Base-by-base conservation (phyloP, 1,140 invertebrate species). In the Leptinotarsa defecta region DNA sequence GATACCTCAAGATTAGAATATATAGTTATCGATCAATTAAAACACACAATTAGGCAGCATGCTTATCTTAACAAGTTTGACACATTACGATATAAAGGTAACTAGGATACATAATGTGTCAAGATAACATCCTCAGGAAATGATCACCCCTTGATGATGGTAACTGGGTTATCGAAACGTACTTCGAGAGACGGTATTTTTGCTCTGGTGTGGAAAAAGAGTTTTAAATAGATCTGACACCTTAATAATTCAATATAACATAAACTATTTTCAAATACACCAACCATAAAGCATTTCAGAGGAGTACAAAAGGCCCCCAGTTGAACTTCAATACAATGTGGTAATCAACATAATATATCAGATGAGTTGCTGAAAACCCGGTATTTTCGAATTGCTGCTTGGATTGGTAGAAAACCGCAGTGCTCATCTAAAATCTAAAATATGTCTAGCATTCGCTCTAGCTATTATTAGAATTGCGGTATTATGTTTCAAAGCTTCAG, bases 391-490 rank as follows among this genome's bases (percentile, higher is more conserved):
- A 68, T 43, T 3, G n/a, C 27, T n/a, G 67, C 34, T 27, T 24
- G 19, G 19, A 43, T 48, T 68, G 43, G 67, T 19, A 68, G 43
- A 43, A 77, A 77, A 75, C 78, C 76, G 72, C 77, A 77, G 43
- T 75, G 63, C 74, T 74, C 72, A 68, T 68, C 67, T 68, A 48
- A 68, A 68, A 68, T 68, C 76, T 76, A 70, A 79, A 79, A 79
- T 79, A 78, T 79, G 76, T 79, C 74, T 79, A 79, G 75, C 68
- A 76, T 79, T 78, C 74, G 76, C 76, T 74, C 34, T 57, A 72
- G 74, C 76, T 75, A 79, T 78, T 79, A 79, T 79, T 80, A 80
- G 78, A 76, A 76, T 76, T 76, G 77, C 73, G 75, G 76, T 74
- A 74, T 80, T 74, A 69, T 64, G 74, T 77, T 80, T 67, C 69